Percentiles rank a stretch among this genome's conserved stretches.
phyloP scores from a whole-genome alignment of 2,797 vertebrate genomes.

The Lateolabrax maculatus region DNA sequence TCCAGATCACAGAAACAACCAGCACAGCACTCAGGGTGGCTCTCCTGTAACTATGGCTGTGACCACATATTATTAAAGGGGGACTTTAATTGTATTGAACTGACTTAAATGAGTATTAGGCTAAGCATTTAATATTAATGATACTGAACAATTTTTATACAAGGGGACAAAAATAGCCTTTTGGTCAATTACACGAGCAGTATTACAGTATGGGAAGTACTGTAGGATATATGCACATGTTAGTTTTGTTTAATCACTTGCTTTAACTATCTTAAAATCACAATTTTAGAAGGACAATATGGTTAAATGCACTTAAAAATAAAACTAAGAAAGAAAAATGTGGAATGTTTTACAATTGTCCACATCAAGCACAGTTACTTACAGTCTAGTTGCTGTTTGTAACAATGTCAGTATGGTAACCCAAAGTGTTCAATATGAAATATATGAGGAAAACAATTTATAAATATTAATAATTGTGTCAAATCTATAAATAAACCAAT shows the following conservation, averaged over 20 bases:
- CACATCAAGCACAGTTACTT: too few relatives aligned
- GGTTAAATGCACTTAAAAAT: too few relatives aligned
- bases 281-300: too few relatives aligned
- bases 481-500: too few relatives aligned
- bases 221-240: not conserved
- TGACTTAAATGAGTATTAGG: not conserved
- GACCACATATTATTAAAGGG: constrained; percentile 3
- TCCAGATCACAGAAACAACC: constrained; percentile 53
- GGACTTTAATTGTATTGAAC: constrained; percentile 15
- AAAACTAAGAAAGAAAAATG: too few relatives aligned
- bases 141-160: not conserved
- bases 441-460: too few relatives aligned
- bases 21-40: constrained; percentile 29
- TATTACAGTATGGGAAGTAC: not conserved
- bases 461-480: too few relatives aligned
- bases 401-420: too few relatives aligned
- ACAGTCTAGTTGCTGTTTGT: too few relatives aligned
- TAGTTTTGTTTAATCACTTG: not conserved
- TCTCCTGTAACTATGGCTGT: constrained; percentile 4
- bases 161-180: not conserved
- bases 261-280: not conserved
- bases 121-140: constrained; percentile 4
- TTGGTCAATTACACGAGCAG: not conserved
- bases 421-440: too few relatives aligned
- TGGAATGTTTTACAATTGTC: too few relatives aligned